A percentile compares a stretch with the other conserved stretches of the same genome.
Evolutionary conservation across 2,113 vertebrate species (phyloP).

Genomic region (Malaclemys terrapin): DNA sequence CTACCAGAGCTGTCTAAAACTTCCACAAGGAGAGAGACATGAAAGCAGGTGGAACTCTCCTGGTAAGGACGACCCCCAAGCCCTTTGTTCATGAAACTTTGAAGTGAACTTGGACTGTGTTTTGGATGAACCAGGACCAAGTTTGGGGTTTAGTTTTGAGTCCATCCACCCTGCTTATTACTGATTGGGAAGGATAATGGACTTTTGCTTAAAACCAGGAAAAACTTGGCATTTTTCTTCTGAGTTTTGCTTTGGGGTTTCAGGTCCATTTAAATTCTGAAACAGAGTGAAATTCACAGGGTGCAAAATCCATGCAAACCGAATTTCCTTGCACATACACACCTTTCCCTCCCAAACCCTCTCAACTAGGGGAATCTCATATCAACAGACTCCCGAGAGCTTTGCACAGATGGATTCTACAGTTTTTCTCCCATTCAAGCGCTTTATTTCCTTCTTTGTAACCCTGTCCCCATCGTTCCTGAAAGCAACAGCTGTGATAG

Average conservation of each 20-base stretch:
- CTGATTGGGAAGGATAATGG: neutral
- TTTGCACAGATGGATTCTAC: neutral
- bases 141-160: neutral
- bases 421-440: neutral
- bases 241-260: neutral
- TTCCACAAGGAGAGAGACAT: neutral
- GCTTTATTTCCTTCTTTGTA: neutral
- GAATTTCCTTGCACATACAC: neutral
- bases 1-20: neutral
- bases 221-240: neutral
- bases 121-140: neutral
- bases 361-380: neutral
- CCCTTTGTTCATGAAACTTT: neutral
- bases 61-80: neutral
- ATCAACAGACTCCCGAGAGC: neutral
- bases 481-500: neutral
- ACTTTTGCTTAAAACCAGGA: neutral
- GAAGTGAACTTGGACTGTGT: neutral
- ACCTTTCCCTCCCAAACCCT: neutral
- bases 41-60: neutral
- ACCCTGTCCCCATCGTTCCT: neutral
- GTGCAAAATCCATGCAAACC: neutral
- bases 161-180: neutral
- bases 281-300: neutral
- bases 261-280: neutral